These are phyloP conservation scores for Otus sunia DNA, from an alignment of 2,113 vertebrate species.

Conservation along the genomic window DNA sequence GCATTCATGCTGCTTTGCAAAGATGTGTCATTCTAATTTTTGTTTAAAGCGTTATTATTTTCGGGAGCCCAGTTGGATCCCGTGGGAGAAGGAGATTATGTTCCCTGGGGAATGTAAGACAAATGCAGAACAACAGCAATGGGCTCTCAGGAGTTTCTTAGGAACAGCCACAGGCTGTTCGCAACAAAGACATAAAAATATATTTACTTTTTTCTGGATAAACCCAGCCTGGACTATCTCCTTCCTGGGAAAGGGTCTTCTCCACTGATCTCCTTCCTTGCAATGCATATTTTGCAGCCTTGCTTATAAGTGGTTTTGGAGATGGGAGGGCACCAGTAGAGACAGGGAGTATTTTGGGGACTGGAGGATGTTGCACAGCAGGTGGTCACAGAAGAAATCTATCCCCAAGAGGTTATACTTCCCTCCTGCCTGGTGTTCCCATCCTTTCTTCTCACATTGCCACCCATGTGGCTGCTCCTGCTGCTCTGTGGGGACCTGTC, in stretches of 20 bases:
- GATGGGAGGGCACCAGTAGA: not conserved
- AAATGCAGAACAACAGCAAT: rapidly evolving
- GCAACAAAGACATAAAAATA: not conserved
- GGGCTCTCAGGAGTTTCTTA: not conserved
- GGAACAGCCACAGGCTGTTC: not conserved
- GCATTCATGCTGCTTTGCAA: not conserved
- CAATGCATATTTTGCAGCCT: not conserved
- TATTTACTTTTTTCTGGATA: not conserved
- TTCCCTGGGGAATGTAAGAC: not conserved
- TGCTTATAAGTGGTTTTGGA: not conserved
- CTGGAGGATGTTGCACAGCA: not conserved
- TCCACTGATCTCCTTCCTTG: not conserved
- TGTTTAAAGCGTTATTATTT: not conserved
- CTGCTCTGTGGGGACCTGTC: not conserved
- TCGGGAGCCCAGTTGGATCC: not conserved
- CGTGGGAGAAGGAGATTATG: not conserved
- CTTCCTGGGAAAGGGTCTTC: not conserved
- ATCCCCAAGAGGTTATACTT: not conserved
- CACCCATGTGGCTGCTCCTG: not conserved
- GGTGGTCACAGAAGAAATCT: not conserved
- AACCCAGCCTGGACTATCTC: not conserved
- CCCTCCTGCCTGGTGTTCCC: rapidly evolving
- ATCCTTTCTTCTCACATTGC: not conserved
- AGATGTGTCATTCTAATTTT: not conserved
- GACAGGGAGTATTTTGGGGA: not conserved